Evolutionary conservation across 2,113 vertebrate genomes (phyloP).

Genomic region (Fregetta grallaria): DNA sequence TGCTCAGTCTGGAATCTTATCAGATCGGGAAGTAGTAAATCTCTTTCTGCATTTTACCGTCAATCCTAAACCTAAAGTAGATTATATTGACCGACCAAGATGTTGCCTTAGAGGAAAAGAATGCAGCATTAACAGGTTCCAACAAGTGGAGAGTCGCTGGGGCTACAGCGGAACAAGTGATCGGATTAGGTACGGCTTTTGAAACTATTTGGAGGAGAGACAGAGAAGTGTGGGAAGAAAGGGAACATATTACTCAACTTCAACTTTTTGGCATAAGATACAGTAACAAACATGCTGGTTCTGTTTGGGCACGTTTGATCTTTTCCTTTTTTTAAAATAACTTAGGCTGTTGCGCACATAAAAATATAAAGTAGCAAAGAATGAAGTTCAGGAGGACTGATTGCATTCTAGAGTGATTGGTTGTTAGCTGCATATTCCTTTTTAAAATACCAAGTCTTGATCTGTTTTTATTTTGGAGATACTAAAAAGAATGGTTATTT

Average conservation of each 20-base stretch:
- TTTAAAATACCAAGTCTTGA: neutral
- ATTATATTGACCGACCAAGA: conserved; percentile 90
- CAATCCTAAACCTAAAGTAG: conserved; percentile 93
- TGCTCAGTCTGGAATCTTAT: conserved; percentile 93
- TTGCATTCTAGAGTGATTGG: neutral
- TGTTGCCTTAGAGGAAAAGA: conserved; percentile 93
- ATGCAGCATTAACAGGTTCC: conserved; percentile 91
- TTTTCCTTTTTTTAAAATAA: neutral
- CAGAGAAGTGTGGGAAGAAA: neutral
- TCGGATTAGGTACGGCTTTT: conserved; percentile 83
- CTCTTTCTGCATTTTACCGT: conserved; percentile 96
- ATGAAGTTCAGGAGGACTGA: neutral
- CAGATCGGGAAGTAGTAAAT: conserved; percentile 92
- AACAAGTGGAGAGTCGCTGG: conserved; percentile 97
- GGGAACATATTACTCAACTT: neutral
- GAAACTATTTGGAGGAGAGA: neutral
- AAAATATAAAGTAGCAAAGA: neutral
- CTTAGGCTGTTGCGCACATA: neutral
- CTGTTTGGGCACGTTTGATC: neutral
- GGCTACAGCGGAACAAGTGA: conserved; percentile 95
- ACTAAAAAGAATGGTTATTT: neutral
- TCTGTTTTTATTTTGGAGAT: neutral
- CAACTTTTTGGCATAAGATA: neutral
- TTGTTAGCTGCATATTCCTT: neutral
- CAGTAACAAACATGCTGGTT: neutral